A percentile compares a stretch with the other conserved stretches of the same genome.
Conservation (phyloP, 1,140 invertebrate genomes). For the Cydia pomonella region DNA sequence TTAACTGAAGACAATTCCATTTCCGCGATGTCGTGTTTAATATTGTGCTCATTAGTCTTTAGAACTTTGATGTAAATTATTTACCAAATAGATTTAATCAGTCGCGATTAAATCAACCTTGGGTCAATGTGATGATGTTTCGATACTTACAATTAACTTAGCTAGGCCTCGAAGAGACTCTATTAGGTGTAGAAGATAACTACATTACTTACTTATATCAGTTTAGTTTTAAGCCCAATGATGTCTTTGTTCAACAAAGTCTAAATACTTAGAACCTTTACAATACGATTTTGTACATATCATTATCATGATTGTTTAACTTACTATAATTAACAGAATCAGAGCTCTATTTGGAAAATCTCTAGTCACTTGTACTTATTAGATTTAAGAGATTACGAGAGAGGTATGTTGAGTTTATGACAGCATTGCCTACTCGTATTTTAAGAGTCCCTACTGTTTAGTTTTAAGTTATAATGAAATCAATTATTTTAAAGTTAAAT, state of each 20-base stretch:
- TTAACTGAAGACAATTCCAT: conserved; percentile 56
- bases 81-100: conserved; percentile 15
- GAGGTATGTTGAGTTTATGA: conserved; percentile 5
- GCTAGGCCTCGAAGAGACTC: conserved; percentile 27
- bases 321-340: conserved; percentile 13
- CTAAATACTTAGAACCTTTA: not conserved
- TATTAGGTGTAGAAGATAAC: conserved; percentile 2
- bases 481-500: no score
- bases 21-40: conserved; percentile 42
- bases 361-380: conserved; percentile 31
- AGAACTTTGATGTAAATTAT: conserved; percentile 35
- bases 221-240: not conserved
- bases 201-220: not conserved
- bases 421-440: not conserved
- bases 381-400: not conserved
- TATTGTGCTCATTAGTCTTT: conserved; percentile 64
- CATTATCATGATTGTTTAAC: not conserved
- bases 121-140: conserved; percentile 12
- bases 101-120: conserved; percentile 21
- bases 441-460: not conserved
- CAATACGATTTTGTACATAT: conserved; percentile 20
- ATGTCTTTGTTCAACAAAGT: conserved; percentile 21
- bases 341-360: not conserved
- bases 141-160: not conserved
- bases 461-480: not conserved